A percentile compares a stretch with the other conserved stretches of the same genome.
Evolutionary conservation across 1,140 invertebrate genomes (phyloP).

Genomic region (Leptinotarsa undecemlineata): DNA sequence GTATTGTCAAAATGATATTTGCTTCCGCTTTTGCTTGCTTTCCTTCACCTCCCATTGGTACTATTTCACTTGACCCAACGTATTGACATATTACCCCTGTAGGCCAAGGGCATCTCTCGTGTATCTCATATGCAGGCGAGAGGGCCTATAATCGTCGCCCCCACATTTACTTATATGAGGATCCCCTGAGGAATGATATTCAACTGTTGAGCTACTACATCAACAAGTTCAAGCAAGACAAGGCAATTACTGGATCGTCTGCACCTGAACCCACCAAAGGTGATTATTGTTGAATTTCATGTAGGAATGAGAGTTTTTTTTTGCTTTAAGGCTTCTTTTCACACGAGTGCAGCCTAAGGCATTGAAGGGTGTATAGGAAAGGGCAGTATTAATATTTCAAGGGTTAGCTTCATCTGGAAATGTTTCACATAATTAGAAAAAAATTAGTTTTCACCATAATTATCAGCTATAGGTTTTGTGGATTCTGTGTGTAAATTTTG

Average conservation of each 20-base stretch:
- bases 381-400: too few species aligned
- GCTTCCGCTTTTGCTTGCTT: neutral
- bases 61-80: neutral
- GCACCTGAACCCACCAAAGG: constrained; percentile 37
- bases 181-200: constrained; percentile 54
- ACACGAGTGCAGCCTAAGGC: too few species aligned
- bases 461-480: too few species aligned
- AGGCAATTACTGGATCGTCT: constrained; percentile 30
- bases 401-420: too few species aligned
- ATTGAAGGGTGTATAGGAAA: too few species aligned
- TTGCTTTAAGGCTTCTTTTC: too few species aligned
- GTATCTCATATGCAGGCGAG: constrained; percentile 76
- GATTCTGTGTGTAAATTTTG: too few species aligned
- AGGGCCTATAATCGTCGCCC: constrained; percentile 73
- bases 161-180: constrained; percentile 67
- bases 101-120: constrained; percentile 74
- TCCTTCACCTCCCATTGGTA: neutral
- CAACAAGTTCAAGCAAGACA: constrained; percentile 54
- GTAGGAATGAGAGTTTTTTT: too few species aligned
- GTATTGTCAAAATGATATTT: neutral
- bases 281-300: constrained; percentile 8
- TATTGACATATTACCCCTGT: constrained; percentile 34
- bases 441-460: too few species aligned
- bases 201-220: constrained; percentile 55
- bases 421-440: too few species aligned